These are phyloP conservation scores for Lepilemur ruficaudatus DNA, from an alignment of 2,797 vertebrate species.

Conservation along the genomic window DNA sequence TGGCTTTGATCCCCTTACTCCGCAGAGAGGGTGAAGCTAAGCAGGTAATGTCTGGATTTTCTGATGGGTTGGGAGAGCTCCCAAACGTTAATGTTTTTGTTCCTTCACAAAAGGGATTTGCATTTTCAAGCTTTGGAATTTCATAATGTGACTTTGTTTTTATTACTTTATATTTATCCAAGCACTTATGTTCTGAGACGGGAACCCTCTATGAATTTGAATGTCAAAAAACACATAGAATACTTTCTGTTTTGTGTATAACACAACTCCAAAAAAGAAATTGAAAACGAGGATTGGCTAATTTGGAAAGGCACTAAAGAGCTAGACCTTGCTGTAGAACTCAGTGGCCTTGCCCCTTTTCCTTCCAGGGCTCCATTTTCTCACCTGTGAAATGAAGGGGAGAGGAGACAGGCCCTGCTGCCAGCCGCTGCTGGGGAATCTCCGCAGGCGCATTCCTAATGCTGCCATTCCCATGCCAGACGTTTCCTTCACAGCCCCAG, in stretches of 20 bases:
- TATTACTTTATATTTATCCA: neutral
- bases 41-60: neutral
- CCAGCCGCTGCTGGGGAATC: neutral
- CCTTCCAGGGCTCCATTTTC: neutral
- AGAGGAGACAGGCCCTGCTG: neutral
- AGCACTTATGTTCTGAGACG: neutral
- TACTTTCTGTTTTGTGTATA: neutral
- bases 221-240: neutral
- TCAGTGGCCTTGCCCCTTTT: neutral
- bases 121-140: slow-evolving; percentile 21
- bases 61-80: neutral
- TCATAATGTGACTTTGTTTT: neutral
- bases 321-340: neutral
- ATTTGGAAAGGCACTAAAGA: neutral
- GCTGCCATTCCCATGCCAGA: no score
- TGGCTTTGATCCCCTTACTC: neutral
- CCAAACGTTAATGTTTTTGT: neutral
- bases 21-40: neutral
- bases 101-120: neutral
- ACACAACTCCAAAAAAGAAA: neutral
- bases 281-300: neutral
- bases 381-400: neutral
- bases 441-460: neutral
- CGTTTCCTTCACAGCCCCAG: neutral
- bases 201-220: neutral